Evolutionary conservation across 1,140 invertebrate genomes (phyloP), one percentile per base, ranked within the genome.

Genomic region (Forficula auricularia): DNA sequence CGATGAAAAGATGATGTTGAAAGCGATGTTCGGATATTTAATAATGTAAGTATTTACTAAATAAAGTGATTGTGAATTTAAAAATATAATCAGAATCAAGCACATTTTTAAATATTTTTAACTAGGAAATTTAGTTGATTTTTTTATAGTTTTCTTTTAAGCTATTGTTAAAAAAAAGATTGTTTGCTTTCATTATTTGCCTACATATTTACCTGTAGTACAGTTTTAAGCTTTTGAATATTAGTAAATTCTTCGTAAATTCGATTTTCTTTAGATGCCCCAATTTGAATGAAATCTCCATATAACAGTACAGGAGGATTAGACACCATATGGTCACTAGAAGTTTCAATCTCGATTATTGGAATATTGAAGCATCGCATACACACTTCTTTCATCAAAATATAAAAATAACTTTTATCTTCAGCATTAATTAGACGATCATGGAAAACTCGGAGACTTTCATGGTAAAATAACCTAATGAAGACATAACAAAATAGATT

Each of bases 371-470:
- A 81, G 38, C 67, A 64, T 33, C 65, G 60, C 2, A 52, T 27
- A 50, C 75, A 82, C 0, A 78, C 68, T 30, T 66, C 66, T 33
- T 63, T 62, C 60, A 89, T 67, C 4, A 82, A 57, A 7, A 67
- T 66, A 54, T 77, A 81, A 50, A 94, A 82, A 54, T 85, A 80
- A 19, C 65, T 71, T 50, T 84, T 79, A 56, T 94, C 88, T 33
- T 76, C 64, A 9, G 69, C 58, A 51, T 87, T 83, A 35, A 86
- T 81, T 7, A 95, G 60, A 10, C 87, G 77, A 60, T 94, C 89
- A 62, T 90, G 86, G 60, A 87, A 92, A 0, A 92, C 85, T 19
- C 88, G 70, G 33, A 85, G 71, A 34, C 82, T 83, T 62, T 92
- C 87, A 57, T 92, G 87, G 52, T 86, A 84, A 64, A 88, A 92